Evolutionary conservation across 2,113 vertebrate species (phyloP), one percentile per base, ranked within the genome.

Genomic region (Alethe castanea): DNA sequence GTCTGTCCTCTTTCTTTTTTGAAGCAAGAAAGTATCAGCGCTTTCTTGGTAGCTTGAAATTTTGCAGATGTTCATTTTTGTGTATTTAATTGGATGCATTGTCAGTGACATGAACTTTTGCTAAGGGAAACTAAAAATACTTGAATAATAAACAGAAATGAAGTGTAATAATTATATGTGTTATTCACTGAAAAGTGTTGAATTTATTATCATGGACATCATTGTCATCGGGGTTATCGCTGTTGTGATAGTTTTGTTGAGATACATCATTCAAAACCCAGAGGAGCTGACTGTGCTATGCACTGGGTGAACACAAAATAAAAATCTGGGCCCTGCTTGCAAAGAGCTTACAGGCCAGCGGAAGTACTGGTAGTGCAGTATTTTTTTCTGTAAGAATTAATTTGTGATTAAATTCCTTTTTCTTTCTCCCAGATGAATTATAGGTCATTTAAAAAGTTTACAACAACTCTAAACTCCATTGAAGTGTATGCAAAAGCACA

Each of bases 11-110:
- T 69, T 81, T 84, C 24, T 56, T 85, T 92, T 71, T 62, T 35
- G 29, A 82, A 80, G 9, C n/a, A 76, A 67, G 44, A 71, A 71
- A 91, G 28, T 78, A 95, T 61, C 12, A 38, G 59, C 45, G 44
- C 29, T 87, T 92, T 92, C 54, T 74, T 90, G 56, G 77, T 56
- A 77, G 52, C 60, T 81, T 28, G 56, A 91, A 81, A 74, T 86
- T 79, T 86, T 95, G 77, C 91, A 91, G 86, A 89, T 92, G 83
- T 95, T 95, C 26, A 71, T 78, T 94, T 93, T 76, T 86, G 28
- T 92, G 53, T 79, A 72, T 76, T 94, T 84, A 94, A 81, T 87
- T 94, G 86, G 35, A 67, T 94, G 19, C 36, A 72, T 89, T 89
- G 73, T 71, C 53, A 89, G 50, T 76, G 94, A 84, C 60, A 84